Percentiles rank a stretch among this genome's conserved stretches.
These are phyloP conservation scores for Torymus tubicola DNA, from an alignment of 2,888 invertebrate species.

Conservation along the genomic window DNA sequence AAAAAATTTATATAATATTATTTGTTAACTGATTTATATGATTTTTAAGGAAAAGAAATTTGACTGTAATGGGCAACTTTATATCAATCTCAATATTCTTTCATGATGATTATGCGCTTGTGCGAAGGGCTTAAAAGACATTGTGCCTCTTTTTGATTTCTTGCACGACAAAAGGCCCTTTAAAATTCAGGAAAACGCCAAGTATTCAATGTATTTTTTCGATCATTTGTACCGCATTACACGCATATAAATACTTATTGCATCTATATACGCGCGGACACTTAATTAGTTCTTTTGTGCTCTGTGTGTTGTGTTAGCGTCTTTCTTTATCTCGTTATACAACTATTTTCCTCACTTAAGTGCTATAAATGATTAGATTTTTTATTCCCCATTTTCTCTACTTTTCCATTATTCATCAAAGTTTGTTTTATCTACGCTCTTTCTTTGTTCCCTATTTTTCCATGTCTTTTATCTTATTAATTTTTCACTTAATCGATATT, in stretches of 20 bases:
- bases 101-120: neutral
- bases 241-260: no score
- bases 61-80: no score
- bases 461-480: constrained; percentile 23
- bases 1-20: no score
- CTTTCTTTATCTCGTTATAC: neutral
- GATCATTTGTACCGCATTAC: constrained; percentile 15
- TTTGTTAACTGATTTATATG: no score
- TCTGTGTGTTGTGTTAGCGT: constrained; percentile 30
- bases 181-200: constrained; percentile 20
- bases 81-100: neutral
- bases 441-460: constrained; percentile 51
- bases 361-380: constrained; percentile 49
- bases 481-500: no score
- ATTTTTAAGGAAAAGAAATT: no score
- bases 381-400: constrained; percentile 35
- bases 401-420: constrained; percentile 7
- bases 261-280: neutral
- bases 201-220: constrained; percentile 28
- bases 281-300: constrained; percentile 25
- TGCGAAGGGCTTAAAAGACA: neutral
- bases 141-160: neutral
- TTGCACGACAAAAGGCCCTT: constrained; percentile 14
- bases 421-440: constrained; percentile 20
- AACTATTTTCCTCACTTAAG: constrained; percentile 36